Conservation (phyloP, 1,140 invertebrate genomes). For the Proales similis region DNA sequence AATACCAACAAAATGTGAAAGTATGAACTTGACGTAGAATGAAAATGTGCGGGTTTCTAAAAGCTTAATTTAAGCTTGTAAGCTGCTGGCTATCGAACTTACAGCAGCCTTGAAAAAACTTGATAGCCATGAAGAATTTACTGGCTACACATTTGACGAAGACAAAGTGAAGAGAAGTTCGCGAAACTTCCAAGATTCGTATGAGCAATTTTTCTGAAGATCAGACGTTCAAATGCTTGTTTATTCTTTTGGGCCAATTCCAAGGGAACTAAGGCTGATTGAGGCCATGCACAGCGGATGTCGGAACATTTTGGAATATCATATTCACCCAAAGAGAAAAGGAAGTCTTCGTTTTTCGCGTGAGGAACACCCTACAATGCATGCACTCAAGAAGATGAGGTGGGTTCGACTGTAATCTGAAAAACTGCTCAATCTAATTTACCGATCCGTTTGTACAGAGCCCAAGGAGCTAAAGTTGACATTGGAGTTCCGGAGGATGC, state of each 20-base stretch:
- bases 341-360: slow-evolving; percentile 88
- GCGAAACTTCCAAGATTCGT: slow-evolving; percentile 33
- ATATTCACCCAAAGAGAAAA: slow-evolving; percentile 82
- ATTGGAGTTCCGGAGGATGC: slow-evolving; percentile 87
- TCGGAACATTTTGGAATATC: slow-evolving; percentile 79
- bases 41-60: background rate
- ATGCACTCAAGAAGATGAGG: slow-evolving; percentile 84
- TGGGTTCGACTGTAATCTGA: slow-evolving; percentile 57
- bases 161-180: background rate
- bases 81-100: slow-evolving; percentile 33
- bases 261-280: slow-evolving; percentile 34
- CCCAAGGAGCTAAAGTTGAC: slow-evolving; percentile 94
- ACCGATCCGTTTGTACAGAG: slow-evolving; percentile 54
- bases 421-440: background rate
- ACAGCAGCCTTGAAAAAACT: slow-evolving; percentile 9
- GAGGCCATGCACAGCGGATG: slow-evolving; percentile 66
- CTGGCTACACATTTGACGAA: slow-evolving; percentile 30
- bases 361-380: slow-evolving; percentile 90
- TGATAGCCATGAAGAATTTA: slow-evolving; percentile 1
- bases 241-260: background rate
- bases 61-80: slow-evolving; percentile 22
- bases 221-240: background rate
- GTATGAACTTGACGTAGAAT: too few relatives aligned
- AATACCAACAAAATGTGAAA: slow-evolving; percentile 34
- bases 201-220: background rate